phyloP scores from a whole-genome alignment of 1,140 invertebrate species.

The Pseudoatta argentina region DNA sequence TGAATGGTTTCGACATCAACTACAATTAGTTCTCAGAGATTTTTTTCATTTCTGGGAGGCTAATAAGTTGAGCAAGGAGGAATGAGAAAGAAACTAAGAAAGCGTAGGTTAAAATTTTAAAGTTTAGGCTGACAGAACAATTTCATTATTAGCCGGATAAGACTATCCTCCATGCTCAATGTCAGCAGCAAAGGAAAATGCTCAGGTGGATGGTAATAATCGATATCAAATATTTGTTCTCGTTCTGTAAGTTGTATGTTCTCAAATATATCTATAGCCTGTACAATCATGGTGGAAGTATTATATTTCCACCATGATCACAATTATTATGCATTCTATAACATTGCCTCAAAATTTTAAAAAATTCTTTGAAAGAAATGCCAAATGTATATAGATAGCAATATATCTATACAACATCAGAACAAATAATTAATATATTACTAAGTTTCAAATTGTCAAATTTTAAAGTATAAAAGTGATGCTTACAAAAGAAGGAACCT shows the following conservation, averaged over 20 bases:
- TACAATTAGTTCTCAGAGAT: not conserved
- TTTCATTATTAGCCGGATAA: conserved; percentile 4
- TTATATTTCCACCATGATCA: not conserved
- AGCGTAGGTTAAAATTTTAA: conserved; percentile 22
- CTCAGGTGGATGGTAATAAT: not conserved
- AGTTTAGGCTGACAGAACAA: conserved; percentile 35
- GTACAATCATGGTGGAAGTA: no score
- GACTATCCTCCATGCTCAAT: not conserved
- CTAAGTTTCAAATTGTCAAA: not conserved
- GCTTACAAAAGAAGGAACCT: not conserved
- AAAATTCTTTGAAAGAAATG: conserved; percentile 15
- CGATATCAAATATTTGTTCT: conserved; percentile 43
- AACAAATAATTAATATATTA: not conserved
- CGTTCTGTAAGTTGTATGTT: not conserved
- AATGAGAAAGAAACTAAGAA: not conserved
- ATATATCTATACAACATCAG: not conserved
- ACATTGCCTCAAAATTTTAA: not conserved
- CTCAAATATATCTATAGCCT: not conserved
- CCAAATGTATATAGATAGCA: not conserved
- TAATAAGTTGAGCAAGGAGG: conserved; percentile 21
- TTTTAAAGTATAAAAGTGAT: not conserved
- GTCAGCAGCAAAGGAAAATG: not conserved
- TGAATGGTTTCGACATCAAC: not conserved
- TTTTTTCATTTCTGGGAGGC: not conserved
- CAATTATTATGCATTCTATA: not conserved